A percentile compares a stretch with the other conserved stretches of the same genome.
phyloP scores from a whole-genome alignment of 2,888 invertebrate genomes.

The Aproaerema taeniolella region DNA sequence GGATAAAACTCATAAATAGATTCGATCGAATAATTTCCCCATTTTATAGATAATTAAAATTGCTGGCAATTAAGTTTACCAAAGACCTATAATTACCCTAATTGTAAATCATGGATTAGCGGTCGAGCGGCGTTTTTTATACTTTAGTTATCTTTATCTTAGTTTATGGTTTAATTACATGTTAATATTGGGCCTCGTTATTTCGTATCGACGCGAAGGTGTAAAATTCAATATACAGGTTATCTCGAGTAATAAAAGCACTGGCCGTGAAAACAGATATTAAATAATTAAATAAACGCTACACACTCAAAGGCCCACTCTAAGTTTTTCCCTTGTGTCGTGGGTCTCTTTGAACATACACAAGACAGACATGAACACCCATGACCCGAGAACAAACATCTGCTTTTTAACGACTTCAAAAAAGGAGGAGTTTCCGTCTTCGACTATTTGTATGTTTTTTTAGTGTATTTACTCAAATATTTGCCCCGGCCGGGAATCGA shows the following conservation, averaged over 20 bases:
- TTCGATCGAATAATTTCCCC: conserved; percentile 34
- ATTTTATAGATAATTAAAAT: conserved; percentile 70
- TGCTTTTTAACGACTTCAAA: no score
- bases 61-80: conserved; percentile 57
- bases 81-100: conserved; percentile 60
- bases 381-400: no score
- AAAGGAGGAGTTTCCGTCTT: no score
- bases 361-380: no score
- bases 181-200: conserved; percentile 46
- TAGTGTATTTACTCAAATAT: conserved; percentile 16
- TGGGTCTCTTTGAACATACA: no score
- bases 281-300: no score
- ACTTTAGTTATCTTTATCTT: conserved; percentile 54
- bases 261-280: conserved; percentile 20
- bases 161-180: conserved; percentile 72
- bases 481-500: no score
- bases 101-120: conserved; percentile 70
- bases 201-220: conserved; percentile 44
- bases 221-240: conserved; percentile 46
- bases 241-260: conserved; percentile 46
- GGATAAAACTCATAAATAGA: conserved; percentile 39
- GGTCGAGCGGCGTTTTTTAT: conserved; percentile 48
- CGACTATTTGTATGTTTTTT: conserved; percentile 13
- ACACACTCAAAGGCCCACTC: no score
- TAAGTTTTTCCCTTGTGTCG: no score